Base-by-base conservation (phyloP, 2,113 vertebrate genomes). In the Cyprinodon variegatus region DNA sequence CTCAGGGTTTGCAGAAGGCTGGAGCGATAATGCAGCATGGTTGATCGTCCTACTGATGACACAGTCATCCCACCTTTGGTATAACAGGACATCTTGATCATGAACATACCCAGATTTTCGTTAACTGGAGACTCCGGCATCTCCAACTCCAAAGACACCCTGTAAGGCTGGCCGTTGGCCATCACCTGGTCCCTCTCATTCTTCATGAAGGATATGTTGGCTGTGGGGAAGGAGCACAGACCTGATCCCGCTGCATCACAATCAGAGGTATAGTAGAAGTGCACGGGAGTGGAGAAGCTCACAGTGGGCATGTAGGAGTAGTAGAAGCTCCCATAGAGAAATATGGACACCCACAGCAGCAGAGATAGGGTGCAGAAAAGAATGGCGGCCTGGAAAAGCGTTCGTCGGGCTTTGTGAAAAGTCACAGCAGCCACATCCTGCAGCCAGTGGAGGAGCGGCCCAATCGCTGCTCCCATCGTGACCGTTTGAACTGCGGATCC, bases 311-410 rank as follows among this genome's bases (percentile, higher is more conserved):
- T 97, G 88, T 97, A 97, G 62, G 96, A 97, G 77, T 97, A 98
- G 85, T 98, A 98, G 93, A 98, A 98, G 86, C 96, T 97, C 17
- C 96, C 97, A 4, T 98, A 97, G 6, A 98, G 94, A 80, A 98
- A 98, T 64, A 97, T 86, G 2, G 97, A 95, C 66, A 97, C 94
- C 97, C 97, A 98, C 2, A 97, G 95, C 11, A 97, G 93, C 38
- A 98, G 94, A 9, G 95, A 82, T 8, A 96, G 50, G 40, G 90
- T 94, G 20, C 95, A 96, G 4, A 95, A 86, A 41, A 97, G 83
- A 61, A 97, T 88, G 39, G 94, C 96, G 9, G 94, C 95, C 82
- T 96, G 95, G n/a, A 98, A 90, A 20, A 97, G 81, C 1, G 96
- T 95, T 72, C 94, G 91, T 0, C 95, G 95, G 64, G 95, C 95